Evolutionary conservation across 2,113 vertebrate genomes (phyloP), one percentile per base, ranked within the genome.

Genomic region (Oreotrochilus melanogaster): DNA sequence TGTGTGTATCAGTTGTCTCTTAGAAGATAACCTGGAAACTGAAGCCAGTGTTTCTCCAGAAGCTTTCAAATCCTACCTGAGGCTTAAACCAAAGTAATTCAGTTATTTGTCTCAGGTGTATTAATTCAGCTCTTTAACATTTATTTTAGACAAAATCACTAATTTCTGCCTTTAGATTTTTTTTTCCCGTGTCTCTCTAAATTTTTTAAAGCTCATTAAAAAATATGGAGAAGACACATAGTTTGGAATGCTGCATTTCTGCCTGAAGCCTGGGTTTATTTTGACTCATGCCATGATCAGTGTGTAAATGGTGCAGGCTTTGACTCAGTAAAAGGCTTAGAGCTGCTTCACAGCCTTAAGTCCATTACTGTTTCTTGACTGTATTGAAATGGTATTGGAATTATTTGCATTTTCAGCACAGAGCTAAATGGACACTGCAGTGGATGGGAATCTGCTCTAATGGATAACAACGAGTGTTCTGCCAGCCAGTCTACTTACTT

Each of bases 241-340:
- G 1, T 85, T 91, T 87, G 86, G 80, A 95, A 94, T 87, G 89
- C 53, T 85, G 65, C 69, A 31, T 87, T 92, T 75, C 78, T 91
- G 64, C 84, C 61, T 89, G 45, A 33, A 85, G 87, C 78, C 87
- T 65, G 42, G 24, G 58, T 94, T 97, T 95, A 85, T 97, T 96
- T 94, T 95, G 89, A 91, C 61, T 94, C 62, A 76, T 72, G 28
- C 57, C 37, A 22, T 1, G 9, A 73, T 69, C 78, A 47, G 80
- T 85, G 81, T 91, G 86, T 94, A 96, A 95, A 92, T 70, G 93
- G 62, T 37, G 30, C 65, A 89, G 70, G 28, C 27, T 18, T 93
- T 91, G 95, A 57, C 71, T 94, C 37, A 72, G 50, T 47, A 47
- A 70, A 82, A 72, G 61, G 48, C 83, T 92, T 81, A 60, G 22